Conservation (phyloP, 2,888 invertebrate genomes). For the Hedychridium roseum region DNA sequence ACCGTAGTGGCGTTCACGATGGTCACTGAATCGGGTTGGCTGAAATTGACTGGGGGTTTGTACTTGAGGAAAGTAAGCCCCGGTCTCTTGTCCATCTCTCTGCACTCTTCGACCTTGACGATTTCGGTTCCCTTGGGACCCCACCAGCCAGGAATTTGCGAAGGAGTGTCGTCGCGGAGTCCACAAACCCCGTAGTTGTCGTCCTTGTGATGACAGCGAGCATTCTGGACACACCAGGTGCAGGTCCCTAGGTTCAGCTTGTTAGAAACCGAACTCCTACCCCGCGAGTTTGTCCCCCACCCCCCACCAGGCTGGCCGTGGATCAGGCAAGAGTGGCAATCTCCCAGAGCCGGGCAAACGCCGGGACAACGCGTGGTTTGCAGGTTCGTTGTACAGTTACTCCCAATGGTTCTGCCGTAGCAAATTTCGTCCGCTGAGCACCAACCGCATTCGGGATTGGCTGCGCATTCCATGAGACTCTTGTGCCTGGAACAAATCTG, state of each 20-base stretch:
- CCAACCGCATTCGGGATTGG: slow-evolving; percentile 95
- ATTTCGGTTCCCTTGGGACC: slow-evolving; percentile 83
- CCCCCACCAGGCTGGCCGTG: slow-evolving; percentile 73
- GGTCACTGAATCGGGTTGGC: slow-evolving; percentile 87
- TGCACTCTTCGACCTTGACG: slow-evolving; percentile 78
- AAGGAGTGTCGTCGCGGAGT: slow-evolving; percentile 78
- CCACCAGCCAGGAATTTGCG: slow-evolving; percentile 90
- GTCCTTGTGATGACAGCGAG: slow-evolving; percentile 86
- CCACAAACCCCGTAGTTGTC: slow-evolving; percentile 87
- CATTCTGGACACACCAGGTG: slow-evolving; percentile 94
- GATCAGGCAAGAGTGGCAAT: slow-evolving; percentile 90
- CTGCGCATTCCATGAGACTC: slow-evolving; percentile 80
- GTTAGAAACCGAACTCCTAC: slow-evolving; percentile 73
- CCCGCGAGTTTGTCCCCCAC: slow-evolving; percentile 57
- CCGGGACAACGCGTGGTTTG: slow-evolving; percentile 89
- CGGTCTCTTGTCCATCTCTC: slow-evolving; percentile 80
- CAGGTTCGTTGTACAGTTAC: slow-evolving; percentile 89
- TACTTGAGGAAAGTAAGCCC: slow-evolving; percentile 90
- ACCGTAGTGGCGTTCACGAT: slow-evolving; percentile 86
- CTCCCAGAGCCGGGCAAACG: slow-evolving; percentile 86
- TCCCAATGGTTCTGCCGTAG: slow-evolving; percentile 84
- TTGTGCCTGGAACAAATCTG: slow-evolving; percentile 78
- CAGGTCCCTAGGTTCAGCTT: slow-evolving; percentile 83
- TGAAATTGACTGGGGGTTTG: slow-evolving; percentile 85
- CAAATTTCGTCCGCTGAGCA: slow-evolving; percentile 83